These are phyloP conservation scores for Scaptomyza parva DNA, from an alignment of 2,888 invertebrate species.

Conservation along the genomic window DNA sequence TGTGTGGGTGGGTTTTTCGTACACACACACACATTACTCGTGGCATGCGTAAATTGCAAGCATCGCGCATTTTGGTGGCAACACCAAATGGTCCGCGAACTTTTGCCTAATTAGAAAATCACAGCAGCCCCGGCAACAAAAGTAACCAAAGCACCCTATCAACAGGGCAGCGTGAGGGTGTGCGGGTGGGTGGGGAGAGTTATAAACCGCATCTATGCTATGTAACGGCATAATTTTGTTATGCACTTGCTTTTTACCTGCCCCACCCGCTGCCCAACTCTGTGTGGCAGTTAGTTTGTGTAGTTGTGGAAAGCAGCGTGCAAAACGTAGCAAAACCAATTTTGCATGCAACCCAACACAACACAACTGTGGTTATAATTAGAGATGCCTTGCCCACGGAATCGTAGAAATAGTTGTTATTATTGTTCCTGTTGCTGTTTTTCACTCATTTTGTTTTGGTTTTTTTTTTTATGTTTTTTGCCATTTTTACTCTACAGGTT, in stretches of 20 bases:
- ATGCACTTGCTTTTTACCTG: slow-evolving; percentile 22
- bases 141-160: slow-evolving; percentile 6
- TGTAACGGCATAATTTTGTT: slow-evolving; percentile 47
- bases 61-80: slow-evolving; percentile 54
- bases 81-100: slow-evolving; percentile 61
- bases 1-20: not conserved
- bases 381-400: slow-evolving; percentile 21
- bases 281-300: slow-evolving; percentile 9
- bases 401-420: slow-evolving; percentile 32
- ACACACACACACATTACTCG: not conserved
- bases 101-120: slow-evolving; percentile 75
- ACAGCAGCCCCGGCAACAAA: slow-evolving; percentile 49
- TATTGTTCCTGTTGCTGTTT: slow-evolving; percentile 16
- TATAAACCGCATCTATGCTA: slow-evolving; percentile 40
- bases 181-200: not conserved
- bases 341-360: slow-evolving; percentile 36
- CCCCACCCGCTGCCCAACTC: too few species aligned
- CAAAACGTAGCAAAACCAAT: slow-evolving; percentile 47
- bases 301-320: not conserved
- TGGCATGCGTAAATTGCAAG: slow-evolving; percentile 59
- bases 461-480: slow-evolving; percentile 30
- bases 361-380: slow-evolving; percentile 18
- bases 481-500: slow-evolving; percentile 66
- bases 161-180: too few species aligned
- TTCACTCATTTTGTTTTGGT: not conserved